Base-by-base conservation (phyloP, 2,888 invertebrate genomes). In the Mactromeris polynyma region DNA sequence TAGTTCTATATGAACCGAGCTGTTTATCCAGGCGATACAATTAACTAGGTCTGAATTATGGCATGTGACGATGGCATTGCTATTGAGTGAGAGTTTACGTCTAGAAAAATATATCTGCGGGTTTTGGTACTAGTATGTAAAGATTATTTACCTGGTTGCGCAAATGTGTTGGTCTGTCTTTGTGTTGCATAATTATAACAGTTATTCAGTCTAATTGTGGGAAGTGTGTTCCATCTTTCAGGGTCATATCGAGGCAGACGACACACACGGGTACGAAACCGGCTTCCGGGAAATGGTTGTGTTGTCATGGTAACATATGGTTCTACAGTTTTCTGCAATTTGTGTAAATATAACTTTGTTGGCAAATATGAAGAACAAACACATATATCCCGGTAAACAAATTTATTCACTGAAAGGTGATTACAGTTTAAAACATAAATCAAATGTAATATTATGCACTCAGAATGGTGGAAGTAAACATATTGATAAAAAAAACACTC, bases 101-200 rank as follows among this genome's bases (percentile, higher is more conserved):
- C 17, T 46, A 7, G 17, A 11, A 11, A 11, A 11, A 7, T 7
- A 46, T 46, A 11, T 17, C 7, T 7, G 7, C 17, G 9, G 7
- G 46, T 11, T 17, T 46, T 46, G 17, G 17, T 46, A 17, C 17
- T 7, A 46, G 7, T 46, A 11, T 46, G 46, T 11, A 11, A 11
- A 46, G 7, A 46, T 46, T 46, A 42, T 4, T 83, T 69, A 87
- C 92, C 92, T 83, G 92, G 92, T 81, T 92, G 92, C 14, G 92
- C 92, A 85, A 92, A 92, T n/a, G 90, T 92, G 73, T 89, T 81
- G 11, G 92, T 92, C 78, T 77, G 82, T 54, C 88, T 81, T 26
- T 92, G 69, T 26, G 88, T 90, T 26, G 90, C 89, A 79, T 92
- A 92, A 83, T 92, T 92, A 79, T 92, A 92, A 77, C 92, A 92